Evolutionary conservation across 1,140 invertebrate genomes (phyloP), one percentile per base, ranked within the genome.

Genomic region (Belonocnema kinseyi): DNA sequence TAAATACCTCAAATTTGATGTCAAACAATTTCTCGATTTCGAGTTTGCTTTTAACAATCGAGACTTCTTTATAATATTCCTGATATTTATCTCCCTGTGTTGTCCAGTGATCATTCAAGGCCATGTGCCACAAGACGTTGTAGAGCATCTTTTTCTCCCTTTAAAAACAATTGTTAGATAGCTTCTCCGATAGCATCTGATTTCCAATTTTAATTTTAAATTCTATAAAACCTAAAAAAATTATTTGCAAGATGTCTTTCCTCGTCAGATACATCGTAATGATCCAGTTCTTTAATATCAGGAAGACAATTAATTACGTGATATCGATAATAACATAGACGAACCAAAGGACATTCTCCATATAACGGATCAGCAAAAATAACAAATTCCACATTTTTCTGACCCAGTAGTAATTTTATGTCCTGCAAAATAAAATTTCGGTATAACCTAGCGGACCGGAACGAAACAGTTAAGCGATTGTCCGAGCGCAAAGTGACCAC

Each of bases 331-430:
- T 80, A 76, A n/a, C 78, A 82, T 50, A 76, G 52, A 1, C 61
- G 50, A 74, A 80, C 77, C 1, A 83, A n/a, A 0, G 82, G 82
- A 73, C 82, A 83, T 40, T 83, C 79, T 52, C 82, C 82, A 21
- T 84, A 83, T 17, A 84, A 77, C 2, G 79, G 75, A 81, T 84
- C 83, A 6, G 26, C 21, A 77, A 84, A 83, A 53, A 79, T 70
- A 50, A 84, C 51, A 14, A 79, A 81, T 50, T 77, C 46, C 26
- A 84, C 74, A 50, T 81, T 79, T 52, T 17, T 17, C 12, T 79
- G 16, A 6, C 54, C 53, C 13, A 51, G 77, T 12, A 84, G 17
- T 74, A 73, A 75, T 50, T 46, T 51, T 61, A 83, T 46, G 3
- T 84, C 83, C 83, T 84, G 58, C 53, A 71, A 73, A 5, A 17